Evolutionary conservation across 2,113 vertebrate genomes (phyloP), one percentile per base, ranked within the genome.

Genomic region (Plestiodon gilberti): DNA sequence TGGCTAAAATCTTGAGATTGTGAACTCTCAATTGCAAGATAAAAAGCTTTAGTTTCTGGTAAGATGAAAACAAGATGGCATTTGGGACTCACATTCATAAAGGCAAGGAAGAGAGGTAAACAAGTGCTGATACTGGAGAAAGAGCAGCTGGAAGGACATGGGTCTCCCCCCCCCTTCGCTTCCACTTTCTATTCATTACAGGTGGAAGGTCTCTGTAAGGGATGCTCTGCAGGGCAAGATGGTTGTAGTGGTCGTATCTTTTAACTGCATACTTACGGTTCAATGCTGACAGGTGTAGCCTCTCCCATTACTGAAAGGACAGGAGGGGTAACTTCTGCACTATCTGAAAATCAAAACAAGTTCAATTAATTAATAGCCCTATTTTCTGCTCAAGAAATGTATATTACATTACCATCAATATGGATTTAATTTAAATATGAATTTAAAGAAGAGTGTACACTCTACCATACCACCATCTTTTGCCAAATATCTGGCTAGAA

Each of bases 221-320:
- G 17, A 43, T 13, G 62, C 55, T 85, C 81, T 78, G 64, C 33
- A 67, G 23, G 22, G 10, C 25, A 25, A 48, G 43, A 23, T 25
- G 25, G 9, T 17, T 55, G n/a, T 22, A 13, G 6, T 70, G n/a
- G 64, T 6, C 71, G 15, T 2, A 20, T 86, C 8, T 22, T 59
- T 14, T 65, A 3, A 1, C 3, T 70, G 3, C 69, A 87, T 93
- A 99, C 99, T 99, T 96, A 99, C 99, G 99, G 99, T 92, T 99
- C 99, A 30, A 99, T 98, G 97, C 98, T 99, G 96, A 99, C 99
- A 0, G 99, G 98, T 23, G 99, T 99, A 93, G 96, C 98, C 86
- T 99, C 99, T 18, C 96, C 97, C 92, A 99, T 98, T 25, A 98
- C 97, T 0, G 98, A 97, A 67, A 99, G 97, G 83, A 99, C 95